phyloP scores from a whole-genome alignment of 2,797 vertebrate species.

The Notolepis coatsorum region DNA sequence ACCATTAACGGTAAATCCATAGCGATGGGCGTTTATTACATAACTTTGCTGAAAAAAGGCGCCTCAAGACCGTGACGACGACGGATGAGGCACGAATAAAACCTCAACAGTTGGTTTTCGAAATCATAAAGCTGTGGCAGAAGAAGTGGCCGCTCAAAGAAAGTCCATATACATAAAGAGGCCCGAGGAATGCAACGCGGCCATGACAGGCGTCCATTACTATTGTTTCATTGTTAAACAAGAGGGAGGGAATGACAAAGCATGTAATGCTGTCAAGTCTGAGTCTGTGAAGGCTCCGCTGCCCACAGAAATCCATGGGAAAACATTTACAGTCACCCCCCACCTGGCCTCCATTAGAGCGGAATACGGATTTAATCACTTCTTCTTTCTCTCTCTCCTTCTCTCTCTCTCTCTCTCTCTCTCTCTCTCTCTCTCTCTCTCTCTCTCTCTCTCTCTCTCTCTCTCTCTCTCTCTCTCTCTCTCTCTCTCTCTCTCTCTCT shows the following conservation, averaged over 20 bases:
- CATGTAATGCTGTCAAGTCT: constrained; percentile 80
- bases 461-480: constrained; percentile 29
- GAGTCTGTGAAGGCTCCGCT: constrained; percentile 64
- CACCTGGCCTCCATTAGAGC: constrained; percentile 81
- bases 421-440: constrained; percentile 46
- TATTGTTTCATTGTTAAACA: constrained; percentile 72
- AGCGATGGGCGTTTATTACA: constrained; percentile 15
- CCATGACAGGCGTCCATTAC: constrained; percentile 62
- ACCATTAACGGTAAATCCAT: neutral
- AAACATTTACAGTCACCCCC: constrained; percentile 74
- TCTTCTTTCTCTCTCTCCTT: constrained; percentile 15
- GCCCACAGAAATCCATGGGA: constrained; percentile 76
- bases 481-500: too few relatives aligned
- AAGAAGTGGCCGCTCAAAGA: constrained; percentile 15
- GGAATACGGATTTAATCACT: constrained; percentile 66
- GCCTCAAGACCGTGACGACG: constrained; percentile 4
- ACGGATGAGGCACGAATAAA: constrained; percentile 6
- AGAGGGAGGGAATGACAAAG: constrained; percentile 77
- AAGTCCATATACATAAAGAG: constrained; percentile 40
- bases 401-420: constrained; percentile 40
- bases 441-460: constrained; percentile 35
- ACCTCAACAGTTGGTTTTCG: neutral
- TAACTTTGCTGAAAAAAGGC: constrained; percentile 25
- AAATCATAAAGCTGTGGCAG: neutral
- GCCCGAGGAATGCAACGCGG: constrained; percentile 60